Evolutionary conservation across 2,113 vertebrate genomes (phyloP), one percentile per base, ranked within the genome.

Genomic region (Tychaedon coryphoeus): DNA sequence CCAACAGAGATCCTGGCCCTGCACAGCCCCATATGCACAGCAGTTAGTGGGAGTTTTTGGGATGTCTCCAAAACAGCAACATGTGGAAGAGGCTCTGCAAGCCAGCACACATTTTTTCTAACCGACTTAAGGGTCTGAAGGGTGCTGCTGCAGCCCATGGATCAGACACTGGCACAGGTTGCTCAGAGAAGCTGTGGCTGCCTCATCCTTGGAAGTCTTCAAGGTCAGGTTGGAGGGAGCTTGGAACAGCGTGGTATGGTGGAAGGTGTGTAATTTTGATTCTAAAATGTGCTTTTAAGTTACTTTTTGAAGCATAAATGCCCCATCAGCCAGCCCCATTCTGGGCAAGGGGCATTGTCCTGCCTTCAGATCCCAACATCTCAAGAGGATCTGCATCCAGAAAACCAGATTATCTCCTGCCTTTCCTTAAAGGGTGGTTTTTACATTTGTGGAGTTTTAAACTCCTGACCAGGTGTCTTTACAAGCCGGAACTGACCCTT

Each of bases 151-250:
- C 24, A 74, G 28, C 13, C n/a, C 14, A 3, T 31, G 12, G 19
- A 33, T 51, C 51, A 66, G 33, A 73, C 33, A 38, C 12, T 45
- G 36, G 8, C 43, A 66, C 6, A 51, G 33, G 24, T 0, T 67
- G 28, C 5, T n/a, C 38, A 60, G 40, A 45, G 38, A 47, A 67
- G n/a, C 29, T 53, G 45, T 31, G 29, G 45, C 1, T 74, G 13
- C 10, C 16, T 24, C 24, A 31, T 25, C 4, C 7, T 38, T 60
- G 38, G 10, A 47, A 67, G 11, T 22, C 14, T 34, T 34, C n/a
- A 34, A 31, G 43, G n/a, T 1, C 14, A 26, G 17, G 24, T 8
- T 60, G n/a, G 70, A 54, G 0, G 0, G 20, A 18, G 11, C 20
- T 75, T 54, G 62, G 20, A 75, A 34, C 19, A 54, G 15, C 9